Percentiles rank a stretch among this genome's conserved stretches.
These are phyloP conservation scores for Strongylocentrotus purpuratus DNA, from an alignment of 35 echinoderm and acorn worm genomes.

Conservation along the genomic window DNA sequence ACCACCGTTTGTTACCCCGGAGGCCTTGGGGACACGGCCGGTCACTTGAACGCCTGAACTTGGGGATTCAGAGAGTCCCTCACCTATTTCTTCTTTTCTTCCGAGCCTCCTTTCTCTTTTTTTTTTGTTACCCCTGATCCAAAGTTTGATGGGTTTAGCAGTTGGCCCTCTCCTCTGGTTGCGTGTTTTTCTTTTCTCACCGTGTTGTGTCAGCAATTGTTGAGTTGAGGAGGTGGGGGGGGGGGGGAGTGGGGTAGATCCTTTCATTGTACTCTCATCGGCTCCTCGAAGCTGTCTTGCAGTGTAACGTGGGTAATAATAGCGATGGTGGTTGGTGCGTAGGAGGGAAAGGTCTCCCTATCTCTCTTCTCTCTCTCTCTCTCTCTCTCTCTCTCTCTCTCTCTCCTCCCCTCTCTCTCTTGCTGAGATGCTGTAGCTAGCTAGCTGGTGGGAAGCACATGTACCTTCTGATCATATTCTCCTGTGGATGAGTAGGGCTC, in stretches of 20 bases:
- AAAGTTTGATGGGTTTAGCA: slow-evolving; percentile 8
- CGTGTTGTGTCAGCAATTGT: slow-evolving; percentile 16
- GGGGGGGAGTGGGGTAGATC: not conserved
- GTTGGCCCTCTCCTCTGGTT: not conserved
- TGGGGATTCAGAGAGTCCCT: not conserved
- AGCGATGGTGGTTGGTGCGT: not conserved
- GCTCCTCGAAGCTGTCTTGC: not conserved
- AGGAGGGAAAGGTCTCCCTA: not conserved
- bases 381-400: not conserved
- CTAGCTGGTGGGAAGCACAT: not conserved
- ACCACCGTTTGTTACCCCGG: not conserved
- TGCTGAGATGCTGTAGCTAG: not conserved
- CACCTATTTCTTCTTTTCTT: slow-evolving; percentile 2
- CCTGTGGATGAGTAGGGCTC: not conserved
- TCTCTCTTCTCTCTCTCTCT: not conserved
- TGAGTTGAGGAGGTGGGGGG: not conserved
- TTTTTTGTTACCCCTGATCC: not conserved
- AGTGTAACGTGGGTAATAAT: not conserved
- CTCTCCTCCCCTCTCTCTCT: not conserved
- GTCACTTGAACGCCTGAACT: slow-evolving; percentile 16
- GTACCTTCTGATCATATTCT: not conserved
- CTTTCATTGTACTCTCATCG: not conserved
- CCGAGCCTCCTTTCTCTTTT: not conserved
- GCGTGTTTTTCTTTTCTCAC: not conserved
- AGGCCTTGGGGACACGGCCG: not conserved